These are phyloP conservation scores for Arge pagana DNA, from an alignment of 2,888 invertebrate genomes.

Conservation along the genomic window DNA sequence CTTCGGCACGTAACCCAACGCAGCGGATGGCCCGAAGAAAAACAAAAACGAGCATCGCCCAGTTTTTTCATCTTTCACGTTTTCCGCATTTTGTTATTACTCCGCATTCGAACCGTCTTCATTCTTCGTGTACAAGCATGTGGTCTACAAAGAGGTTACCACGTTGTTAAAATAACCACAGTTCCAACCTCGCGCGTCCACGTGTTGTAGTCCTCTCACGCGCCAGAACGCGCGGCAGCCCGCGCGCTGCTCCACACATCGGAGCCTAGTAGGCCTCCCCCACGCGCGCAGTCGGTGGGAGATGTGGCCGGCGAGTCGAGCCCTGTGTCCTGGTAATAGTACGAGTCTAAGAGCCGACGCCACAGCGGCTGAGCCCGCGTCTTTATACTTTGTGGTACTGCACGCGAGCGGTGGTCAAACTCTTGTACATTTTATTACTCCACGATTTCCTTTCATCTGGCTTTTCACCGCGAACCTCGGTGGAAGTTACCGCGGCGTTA, in stretches of 20 bases:
- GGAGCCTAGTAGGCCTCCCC: too few species aligned
- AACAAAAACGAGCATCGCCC: too few species aligned
- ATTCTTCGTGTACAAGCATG: constrained; percentile 58
- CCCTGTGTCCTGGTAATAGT: constrained; percentile 22
- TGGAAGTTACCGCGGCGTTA: too few species aligned
- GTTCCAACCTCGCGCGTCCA: constrained; percentile 37
- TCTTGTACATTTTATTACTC: not conserved
- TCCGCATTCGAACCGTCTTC: constrained; percentile 52
- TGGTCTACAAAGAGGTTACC: constrained; percentile 58
- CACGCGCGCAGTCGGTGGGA: constrained; percentile 16
- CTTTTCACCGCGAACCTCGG: too few species aligned
- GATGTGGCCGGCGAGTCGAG: constrained; percentile 25
- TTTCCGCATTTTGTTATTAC: constrained; percentile 1
- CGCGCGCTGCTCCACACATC: constrained; percentile 36
- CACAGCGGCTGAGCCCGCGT: constrained; percentile 23
- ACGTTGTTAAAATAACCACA: constrained; percentile 59
- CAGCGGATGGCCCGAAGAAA: too few species aligned
- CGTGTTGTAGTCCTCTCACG: constrained; percentile 13
- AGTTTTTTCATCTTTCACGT: not conserved
- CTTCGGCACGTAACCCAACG: too few species aligned
- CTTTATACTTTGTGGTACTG: constrained; percentile 32
- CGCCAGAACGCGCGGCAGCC: constrained; percentile 25
- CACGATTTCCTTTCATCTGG: not conserved
- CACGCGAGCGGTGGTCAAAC: constrained; percentile 25
- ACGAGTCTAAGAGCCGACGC: constrained; percentile 21